Conservation (phyloP, 2,113 vertebrate genomes). For the Oncorhynchus nerka region DNA sequence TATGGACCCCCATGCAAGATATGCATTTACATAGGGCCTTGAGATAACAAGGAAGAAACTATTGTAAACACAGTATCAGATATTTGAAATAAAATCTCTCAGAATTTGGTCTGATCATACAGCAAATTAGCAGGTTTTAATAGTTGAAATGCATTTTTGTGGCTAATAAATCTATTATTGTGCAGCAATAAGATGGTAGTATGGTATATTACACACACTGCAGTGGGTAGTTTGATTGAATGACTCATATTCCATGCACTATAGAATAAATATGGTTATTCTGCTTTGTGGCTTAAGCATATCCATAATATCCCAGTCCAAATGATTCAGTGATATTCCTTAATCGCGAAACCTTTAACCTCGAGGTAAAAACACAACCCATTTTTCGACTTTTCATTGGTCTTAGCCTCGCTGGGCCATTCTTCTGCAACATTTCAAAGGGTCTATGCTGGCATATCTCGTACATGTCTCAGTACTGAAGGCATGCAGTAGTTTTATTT, state of each 20-base stretch:
- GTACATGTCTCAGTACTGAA: no score
- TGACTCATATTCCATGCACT: background rate
- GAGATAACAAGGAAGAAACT: background rate
- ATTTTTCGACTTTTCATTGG: no score
- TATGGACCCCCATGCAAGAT: background rate
- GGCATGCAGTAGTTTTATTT: no score
- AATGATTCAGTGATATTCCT: background rate
- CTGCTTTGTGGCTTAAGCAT: background rate
- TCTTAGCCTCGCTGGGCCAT: no score
- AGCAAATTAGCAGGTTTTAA: background rate
- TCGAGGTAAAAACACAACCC: no score
- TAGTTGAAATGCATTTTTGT: background rate
- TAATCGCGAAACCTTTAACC: background rate
- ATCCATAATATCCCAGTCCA: background rate
- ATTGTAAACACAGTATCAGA: background rate
- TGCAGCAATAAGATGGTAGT: background rate
- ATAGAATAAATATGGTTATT: background rate
- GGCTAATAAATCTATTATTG: background rate
- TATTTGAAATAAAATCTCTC: background rate
- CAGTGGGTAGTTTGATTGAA: background rate
- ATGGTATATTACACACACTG: background rate
- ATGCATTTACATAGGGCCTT: background rate
- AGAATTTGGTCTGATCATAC: background rate
- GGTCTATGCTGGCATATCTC: no score
- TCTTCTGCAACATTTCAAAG: no score